A percentile compares a stretch with the other conserved stretches of the same genome.
These are phyloP conservation scores for Austrolebias charrua DNA, from an alignment of 2,797 vertebrate species.

Conservation along the genomic window DNA sequence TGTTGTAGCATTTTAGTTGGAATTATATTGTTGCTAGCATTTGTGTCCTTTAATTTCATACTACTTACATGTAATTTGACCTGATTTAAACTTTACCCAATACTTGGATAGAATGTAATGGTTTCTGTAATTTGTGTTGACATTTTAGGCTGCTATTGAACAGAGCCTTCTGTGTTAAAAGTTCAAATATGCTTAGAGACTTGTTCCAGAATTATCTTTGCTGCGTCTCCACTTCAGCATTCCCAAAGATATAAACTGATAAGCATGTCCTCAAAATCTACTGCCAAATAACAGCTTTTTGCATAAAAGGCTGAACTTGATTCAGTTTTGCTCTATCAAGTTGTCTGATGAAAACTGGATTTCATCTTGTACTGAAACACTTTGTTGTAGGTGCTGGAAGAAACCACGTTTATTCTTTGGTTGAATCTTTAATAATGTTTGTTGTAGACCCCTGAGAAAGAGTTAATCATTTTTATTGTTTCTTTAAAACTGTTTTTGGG, in stretches of 20 bases:
- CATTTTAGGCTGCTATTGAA: neutral
- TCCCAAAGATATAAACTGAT: neutral
- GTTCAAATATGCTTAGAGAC: neutral
- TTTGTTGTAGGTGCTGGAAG: neutral
- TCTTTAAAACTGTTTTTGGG: neutral
- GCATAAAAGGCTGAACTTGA: neutral
- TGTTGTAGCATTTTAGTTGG: neutral
- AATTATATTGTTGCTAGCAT: neutral
- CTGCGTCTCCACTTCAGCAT: neutral
- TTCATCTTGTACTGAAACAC: constrained; percentile 4
- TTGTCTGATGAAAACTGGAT: neutral
- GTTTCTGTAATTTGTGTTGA: too few species aligned
- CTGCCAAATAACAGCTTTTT: neutral
- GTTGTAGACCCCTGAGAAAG: neutral
- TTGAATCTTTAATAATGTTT: neutral
- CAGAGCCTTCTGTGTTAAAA: neutral
- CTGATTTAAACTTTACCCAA: too few species aligned
- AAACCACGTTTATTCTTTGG: neutral
- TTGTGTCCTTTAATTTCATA: too few species aligned
- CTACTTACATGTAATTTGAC: too few species aligned
- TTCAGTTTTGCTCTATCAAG: neutral
- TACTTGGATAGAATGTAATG: too few species aligned
- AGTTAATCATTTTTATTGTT: neutral
- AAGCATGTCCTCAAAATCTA: neutral
- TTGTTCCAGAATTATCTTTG: neutral